These are phyloP conservation scores for Thalassarche chlororhynchos DNA, from an alignment of 2,113 vertebrate species.

Conservation along the genomic window DNA sequence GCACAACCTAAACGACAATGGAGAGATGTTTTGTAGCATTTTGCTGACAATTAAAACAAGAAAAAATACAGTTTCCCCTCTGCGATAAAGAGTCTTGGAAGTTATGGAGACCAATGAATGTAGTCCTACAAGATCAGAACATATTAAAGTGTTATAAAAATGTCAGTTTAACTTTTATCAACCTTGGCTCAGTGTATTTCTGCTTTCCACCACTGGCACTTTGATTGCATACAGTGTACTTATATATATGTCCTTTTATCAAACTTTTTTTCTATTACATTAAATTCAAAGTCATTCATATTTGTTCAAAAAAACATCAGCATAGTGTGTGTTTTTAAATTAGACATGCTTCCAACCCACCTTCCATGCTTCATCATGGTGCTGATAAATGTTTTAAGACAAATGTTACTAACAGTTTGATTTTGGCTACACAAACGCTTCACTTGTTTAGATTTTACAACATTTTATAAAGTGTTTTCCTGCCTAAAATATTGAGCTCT, in stretches of 20 bases:
- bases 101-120: not conserved
- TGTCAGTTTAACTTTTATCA: not conserved
- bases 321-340: not conserved
- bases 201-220: not conserved
- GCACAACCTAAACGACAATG: not conserved
- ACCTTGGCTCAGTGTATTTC: not conserved
- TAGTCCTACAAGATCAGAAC: not conserved
- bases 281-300: not conserved
- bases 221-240: not conserved
- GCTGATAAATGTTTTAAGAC: not conserved
- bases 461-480: not conserved
- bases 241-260: not conserved
- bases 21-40: not conserved
- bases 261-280: not conserved
- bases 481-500: not conserved
- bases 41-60: not conserved
- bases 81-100: not conserved
- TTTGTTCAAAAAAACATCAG: not conserved
- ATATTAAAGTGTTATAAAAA: not conserved
- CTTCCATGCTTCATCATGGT: not conserved
- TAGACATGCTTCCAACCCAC: not conserved
- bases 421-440: not conserved
- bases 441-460: not conserved
- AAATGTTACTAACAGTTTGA: not conserved
- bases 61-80: not conserved